phyloP scores from a whole-genome alignment of 1,140 invertebrate species.

The Drosophila setifemur region DNA sequence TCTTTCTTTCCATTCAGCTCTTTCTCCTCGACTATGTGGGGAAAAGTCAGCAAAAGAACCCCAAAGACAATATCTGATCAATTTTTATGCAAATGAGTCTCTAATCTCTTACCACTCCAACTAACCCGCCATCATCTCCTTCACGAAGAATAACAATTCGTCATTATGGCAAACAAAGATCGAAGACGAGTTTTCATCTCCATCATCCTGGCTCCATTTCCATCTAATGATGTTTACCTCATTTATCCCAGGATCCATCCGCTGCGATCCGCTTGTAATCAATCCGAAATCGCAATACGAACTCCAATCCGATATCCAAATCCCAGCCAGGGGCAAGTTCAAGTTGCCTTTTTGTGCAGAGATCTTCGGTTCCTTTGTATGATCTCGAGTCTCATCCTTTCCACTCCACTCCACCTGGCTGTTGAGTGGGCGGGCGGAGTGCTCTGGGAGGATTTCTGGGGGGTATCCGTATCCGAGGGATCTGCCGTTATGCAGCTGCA shows the following conservation, averaged over 20 bases:
- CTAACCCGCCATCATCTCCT: background rate
- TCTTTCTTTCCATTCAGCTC: background rate
- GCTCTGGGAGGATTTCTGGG: too few relatives aligned
- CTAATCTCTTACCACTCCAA: conserved; percentile 9
- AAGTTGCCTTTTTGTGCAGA: conserved; percentile 22
- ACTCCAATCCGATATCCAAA: too few relatives aligned
- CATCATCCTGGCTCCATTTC: conserved; percentile 17
- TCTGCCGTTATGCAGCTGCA: conserved; percentile 38
- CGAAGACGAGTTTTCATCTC: conserved; percentile 25
- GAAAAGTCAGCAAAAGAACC: conserved; percentile 1
- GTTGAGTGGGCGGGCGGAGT: conserved; percentile 16
- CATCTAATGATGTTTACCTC: conserved; percentile 51
- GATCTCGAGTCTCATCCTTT: conserved; percentile 28
- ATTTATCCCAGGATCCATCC: conserved; percentile 39
- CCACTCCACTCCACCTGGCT: conserved; percentile 26
- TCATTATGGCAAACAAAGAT: conserved; percentile 54
- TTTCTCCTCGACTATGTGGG: conserved; percentile 21
- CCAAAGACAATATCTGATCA: conserved; percentile 31
- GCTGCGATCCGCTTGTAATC: conserved; percentile 39
- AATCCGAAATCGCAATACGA: conserved; percentile 36
- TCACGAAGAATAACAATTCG: conserved; percentile 38
- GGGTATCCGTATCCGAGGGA: conserved; percentile 23
- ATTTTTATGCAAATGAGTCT: conserved; percentile 41
- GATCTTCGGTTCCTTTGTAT: conserved; percentile 10
- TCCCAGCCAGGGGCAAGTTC: conserved; percentile 45